Base-by-base conservation (phyloP, 1,140 invertebrate species). In the Tenebrio molitor region DNA sequence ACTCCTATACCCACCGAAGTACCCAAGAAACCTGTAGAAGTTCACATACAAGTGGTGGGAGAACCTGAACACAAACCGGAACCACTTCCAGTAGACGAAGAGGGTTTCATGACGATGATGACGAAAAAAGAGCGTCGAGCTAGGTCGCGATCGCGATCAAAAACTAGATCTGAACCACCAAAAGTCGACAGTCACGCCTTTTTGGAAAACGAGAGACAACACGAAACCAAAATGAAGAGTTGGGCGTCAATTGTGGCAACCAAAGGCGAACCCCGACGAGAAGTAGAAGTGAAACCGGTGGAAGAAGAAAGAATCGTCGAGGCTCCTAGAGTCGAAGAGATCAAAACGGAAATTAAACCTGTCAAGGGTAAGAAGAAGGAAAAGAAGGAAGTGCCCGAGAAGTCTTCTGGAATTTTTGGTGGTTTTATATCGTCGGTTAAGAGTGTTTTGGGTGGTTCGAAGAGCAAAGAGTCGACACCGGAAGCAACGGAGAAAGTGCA, bases 401-500 rank as follows among this genome's bases (percentile, higher is more conserved):
- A 29, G 8, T 4, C 25, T 73, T 17, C 63, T n/a, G 71, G 72
- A 5, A 42, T 76, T 33, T 46, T 81, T 41, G 71, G 53, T 41
- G 67, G 73, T 25, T 69, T 81, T 12, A 71, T 81, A 39, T 78
- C 80, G 7, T 74, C 78, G 19, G 80, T 82, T 6, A 82, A 80
- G 58, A 76, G 69, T 53, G 77, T 71, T 10, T 73, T 81, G 12
- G n/a, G 36, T n/a, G 36, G 36, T 66, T 65, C 74, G 36, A 65
- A 63, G 0, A 76, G 76, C 15, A 79, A 79, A 64, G 66, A 70
- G 19, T 16, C 25, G 58, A n/a, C 8, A 29, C 12, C 29, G 44
- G 33, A 58, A 34, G 15, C 41, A 42, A 16, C 50, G 6, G 53
- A 50, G 14, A 50, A 44, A 19, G 23, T 16, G n/a, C 17, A 42